Conservation (phyloP, 2,113 vertebrate genomes). For the Origma solitaria region DNA sequence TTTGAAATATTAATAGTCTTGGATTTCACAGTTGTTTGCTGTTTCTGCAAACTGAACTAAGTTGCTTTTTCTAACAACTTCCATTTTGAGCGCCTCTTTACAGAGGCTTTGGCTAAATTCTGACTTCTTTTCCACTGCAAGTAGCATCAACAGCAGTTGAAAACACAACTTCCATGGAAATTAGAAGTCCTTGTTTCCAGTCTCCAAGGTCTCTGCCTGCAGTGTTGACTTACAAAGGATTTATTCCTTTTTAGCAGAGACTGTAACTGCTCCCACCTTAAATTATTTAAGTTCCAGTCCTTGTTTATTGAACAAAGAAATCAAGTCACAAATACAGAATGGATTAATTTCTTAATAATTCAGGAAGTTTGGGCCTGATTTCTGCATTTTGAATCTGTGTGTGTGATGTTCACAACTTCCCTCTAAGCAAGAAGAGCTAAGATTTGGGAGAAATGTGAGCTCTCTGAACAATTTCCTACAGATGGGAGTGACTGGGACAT, state of each 20-base stretch:
- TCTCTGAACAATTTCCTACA: neutral
- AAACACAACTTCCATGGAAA: neutral
- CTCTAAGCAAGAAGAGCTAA: neutral
- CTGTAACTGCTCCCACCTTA: neutral
- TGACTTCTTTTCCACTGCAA: neutral
- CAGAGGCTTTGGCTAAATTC: neutral
- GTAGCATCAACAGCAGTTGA: neutral
- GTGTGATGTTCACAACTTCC: neutral
- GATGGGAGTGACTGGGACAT: neutral
- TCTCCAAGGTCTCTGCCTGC: neutral
- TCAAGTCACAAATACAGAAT: neutral
- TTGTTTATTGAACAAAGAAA: neutral
- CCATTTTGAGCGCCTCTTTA: neutral
- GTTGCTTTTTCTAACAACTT: neutral
- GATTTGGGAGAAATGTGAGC: neutral
- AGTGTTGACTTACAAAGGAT: neutral
- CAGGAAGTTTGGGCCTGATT: neutral
- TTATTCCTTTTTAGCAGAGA: neutral
- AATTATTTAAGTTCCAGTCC: neutral
- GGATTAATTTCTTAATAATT: neutral
- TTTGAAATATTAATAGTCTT: slow-evolving; percentile 49
- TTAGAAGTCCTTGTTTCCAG: neutral
- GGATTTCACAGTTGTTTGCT: slow-evolving; percentile 28
- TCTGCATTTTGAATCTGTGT: neutral
- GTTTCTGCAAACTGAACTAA: neutral